phyloP scores from a whole-genome alignment of 2,113 vertebrate species.

The Bombycilla garrulus region DNA sequence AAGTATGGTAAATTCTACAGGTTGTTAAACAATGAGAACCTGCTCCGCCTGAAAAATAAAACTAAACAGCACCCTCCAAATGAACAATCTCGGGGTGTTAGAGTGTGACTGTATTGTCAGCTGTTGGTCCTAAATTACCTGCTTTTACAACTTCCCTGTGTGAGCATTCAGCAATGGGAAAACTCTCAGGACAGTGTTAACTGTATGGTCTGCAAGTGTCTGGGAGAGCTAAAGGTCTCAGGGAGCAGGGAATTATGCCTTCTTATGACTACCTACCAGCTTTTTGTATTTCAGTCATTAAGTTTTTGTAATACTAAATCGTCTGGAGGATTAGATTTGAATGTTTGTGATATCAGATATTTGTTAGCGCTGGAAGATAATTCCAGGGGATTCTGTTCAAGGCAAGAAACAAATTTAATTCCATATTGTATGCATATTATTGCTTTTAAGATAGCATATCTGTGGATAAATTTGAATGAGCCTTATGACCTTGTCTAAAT shows the following conservation, averaged over 20 bases:
- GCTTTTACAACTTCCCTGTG: background rate
- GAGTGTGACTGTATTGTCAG: background rate
- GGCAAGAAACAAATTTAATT: background rate
- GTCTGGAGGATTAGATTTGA: background rate
- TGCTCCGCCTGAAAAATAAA: background rate
- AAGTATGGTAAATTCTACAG: constrained; percentile 40
- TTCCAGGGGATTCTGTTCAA: background rate
- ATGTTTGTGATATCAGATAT: background rate
- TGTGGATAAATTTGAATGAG: constrained; percentile 9
- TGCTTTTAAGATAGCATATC: background rate
- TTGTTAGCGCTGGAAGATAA: background rate
- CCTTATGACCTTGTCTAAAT: constrained; percentile 43
- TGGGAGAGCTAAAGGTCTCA: background rate
- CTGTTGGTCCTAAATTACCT: constrained; percentile 17
- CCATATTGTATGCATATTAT: background rate
- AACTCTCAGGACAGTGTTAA: background rate
- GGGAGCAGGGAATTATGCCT: fast-evolving
- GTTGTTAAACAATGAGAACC: constrained; percentile 31
- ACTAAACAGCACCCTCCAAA: background rate
- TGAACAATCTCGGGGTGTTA: background rate
- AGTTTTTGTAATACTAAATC: background rate
- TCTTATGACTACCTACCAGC: fast-evolving
- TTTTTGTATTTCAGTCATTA: background rate
- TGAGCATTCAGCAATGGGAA: background rate
- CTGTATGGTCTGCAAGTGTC: background rate